These are phyloP conservation scores for Cataglyphis hispanica DNA, from an alignment of 1,140 invertebrate genomes.

Conservation along the genomic window DNA sequence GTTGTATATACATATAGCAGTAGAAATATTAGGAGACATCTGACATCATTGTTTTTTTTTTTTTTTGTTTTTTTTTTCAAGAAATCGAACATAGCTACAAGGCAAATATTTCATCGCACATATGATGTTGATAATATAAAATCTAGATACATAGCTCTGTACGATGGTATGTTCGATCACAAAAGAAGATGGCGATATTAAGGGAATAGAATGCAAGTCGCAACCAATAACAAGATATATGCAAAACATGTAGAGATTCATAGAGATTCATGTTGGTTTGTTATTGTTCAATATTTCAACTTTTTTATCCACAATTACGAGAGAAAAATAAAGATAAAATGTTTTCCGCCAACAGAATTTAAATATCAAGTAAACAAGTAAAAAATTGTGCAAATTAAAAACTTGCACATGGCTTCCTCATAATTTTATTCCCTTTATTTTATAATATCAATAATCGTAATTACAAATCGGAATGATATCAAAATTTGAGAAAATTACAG, in stretches of 20 bases:
- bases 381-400: no score
- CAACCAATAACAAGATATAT: conserved; percentile 29
- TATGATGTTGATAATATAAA: conserved; percentile 51
- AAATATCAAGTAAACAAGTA: background rate
- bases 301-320: background rate
- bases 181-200: conserved; percentile 47
- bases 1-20: conserved; percentile 9
- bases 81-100: conserved; percentile 38
- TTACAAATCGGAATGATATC: no score
- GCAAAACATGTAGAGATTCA: background rate
- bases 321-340: background rate
- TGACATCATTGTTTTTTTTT: no score
- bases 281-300: background rate
- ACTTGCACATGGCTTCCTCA: no score
- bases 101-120: conserved; percentile 42
- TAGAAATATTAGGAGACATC: conserved; percentile 12
- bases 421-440: no score
- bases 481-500: no score
- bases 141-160: conserved; percentile 24
- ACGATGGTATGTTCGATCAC: background rate
- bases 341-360: background rate
- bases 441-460: no score
- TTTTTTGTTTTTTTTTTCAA: no score
- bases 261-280: background rate
- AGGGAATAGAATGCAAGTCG: conserved; percentile 36